Base-by-base conservation (phyloP, 2,113 vertebrate genomes). In the Regulus satrapa region DNA sequence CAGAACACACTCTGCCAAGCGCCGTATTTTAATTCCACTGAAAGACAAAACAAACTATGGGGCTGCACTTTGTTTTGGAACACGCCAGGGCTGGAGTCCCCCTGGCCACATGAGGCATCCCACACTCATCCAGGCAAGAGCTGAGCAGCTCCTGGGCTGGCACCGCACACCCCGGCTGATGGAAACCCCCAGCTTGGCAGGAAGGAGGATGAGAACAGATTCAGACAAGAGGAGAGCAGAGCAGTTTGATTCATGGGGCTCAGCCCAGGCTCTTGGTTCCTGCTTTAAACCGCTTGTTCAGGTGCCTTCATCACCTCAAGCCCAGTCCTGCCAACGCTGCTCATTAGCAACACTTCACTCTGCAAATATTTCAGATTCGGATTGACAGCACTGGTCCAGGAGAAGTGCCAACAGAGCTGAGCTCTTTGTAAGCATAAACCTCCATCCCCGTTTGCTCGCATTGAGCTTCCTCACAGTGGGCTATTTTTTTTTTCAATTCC, bases 311-410 rank as follows among this genome's bases (percentile, higher is more conserved):
- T 62, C 81, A 89, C 82, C 82, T 55, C 14, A 1, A 86, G 64
- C 16, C 64, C 0, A 0, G 54, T 41, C 41, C 90, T 90, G 92
- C 88, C 96, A 92, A 76, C 52, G 2, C 38, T 48, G 40, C 91
- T 95, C 93, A 91, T 95, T 95, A 96, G 68, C 91, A 95, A 75
- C 92, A 96, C 93, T 93, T 93, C 82, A 38, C 88, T 93, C 95
- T 63, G 90, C 88, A 96, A 94, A 94, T 90, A 96, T 24, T 88
- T 92, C 82, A 71, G 43, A 92, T 77, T 90, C 77, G 72, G 94
- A 96, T 48, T 90, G 95, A 95, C 92, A 74, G 88, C 75, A 59
- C n/a, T 31, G 52, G 59, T 63, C 55, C 89, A 96, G 95, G 89
- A 95, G 87, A 85, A 89, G 46, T 43, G 85, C 94, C 92, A 94